Evolutionary conservation across 2,113 vertebrate genomes (phyloP).

Genomic region (Grantiella picta): DNA sequence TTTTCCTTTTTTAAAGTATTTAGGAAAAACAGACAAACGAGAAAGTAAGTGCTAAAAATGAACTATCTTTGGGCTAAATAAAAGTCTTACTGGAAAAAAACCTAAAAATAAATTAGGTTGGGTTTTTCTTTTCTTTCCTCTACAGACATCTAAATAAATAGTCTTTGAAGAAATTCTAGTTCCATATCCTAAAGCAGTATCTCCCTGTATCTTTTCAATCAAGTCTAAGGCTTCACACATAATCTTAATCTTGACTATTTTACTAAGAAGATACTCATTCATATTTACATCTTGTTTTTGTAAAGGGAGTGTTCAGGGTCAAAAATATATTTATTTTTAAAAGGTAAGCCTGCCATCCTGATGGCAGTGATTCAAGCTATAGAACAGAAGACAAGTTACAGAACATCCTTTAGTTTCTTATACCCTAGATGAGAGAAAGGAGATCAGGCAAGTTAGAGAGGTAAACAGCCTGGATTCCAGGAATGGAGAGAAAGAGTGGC

Average conservation of each 20-base stretch:
- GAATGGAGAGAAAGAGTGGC: not conserved
- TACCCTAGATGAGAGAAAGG: not conserved
- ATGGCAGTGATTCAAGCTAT: conserved; percentile 58
- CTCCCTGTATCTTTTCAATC: not conserved
- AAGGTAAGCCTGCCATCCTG: conserved; percentile 60
- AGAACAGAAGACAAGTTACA: conserved; percentile 53
- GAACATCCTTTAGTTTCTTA: conserved; percentile 28
- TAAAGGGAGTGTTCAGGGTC: conserved; percentile 36
- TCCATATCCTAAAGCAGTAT: conserved; percentile 25
- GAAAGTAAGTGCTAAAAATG: conserved; percentile 23
- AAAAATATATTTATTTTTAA: conserved; percentile 52
- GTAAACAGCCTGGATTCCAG: conserved; percentile 35
- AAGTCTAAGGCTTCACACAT: conserved; percentile 26
- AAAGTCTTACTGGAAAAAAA: conserved; percentile 39
- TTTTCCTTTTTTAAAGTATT: conserved; percentile 45
- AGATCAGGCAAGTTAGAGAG: conserved; percentile 22
- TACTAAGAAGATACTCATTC: conserved; percentile 29
- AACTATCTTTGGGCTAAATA: conserved; percentile 68
- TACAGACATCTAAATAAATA: conserved; percentile 53
- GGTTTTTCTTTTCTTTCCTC: not conserved
- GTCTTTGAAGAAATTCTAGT: conserved; percentile 51
- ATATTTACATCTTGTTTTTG: conserved; percentile 56
- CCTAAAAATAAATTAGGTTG: conserved; percentile 29
- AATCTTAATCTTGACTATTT: conserved; percentile 50
- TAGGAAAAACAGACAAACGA: conserved; percentile 8